Evolutionary conservation across 2,797 vertebrate species (phyloP), one percentile per base, ranked within the genome.

Genomic region (Microctenopoma stevenorrisi): DNA sequence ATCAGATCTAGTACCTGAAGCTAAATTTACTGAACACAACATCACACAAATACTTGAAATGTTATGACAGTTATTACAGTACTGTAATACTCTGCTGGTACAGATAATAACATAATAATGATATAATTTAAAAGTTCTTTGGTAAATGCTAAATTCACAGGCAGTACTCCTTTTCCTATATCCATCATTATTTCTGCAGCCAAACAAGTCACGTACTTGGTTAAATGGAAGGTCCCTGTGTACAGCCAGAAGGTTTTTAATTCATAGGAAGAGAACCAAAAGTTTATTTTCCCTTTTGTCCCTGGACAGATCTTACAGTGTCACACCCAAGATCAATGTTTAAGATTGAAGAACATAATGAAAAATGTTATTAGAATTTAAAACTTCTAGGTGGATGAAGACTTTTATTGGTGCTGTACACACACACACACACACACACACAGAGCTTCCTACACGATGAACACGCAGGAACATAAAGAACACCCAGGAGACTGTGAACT

Each of bases 401-500:
- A 14, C 18, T 26, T 51, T 72, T 52, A 22, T 10, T n/a, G 16
- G 40, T 7, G 26, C 28, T n/a, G 3, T 42, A 40, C 50, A 37
- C 42, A 13, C 14, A n/a, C 50, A 53, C 22, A 43, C 51, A 61
- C 8, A 35, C 46, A 25, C 28, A 65, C 44, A 56, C 30, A 66
- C 51, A 30, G 5, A 54, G 57, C 43, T 60, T 33, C 40, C 26
- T 60, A 26, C 35, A 54, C 47, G 57, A n/a, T 44, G 26, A 74
- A 72, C 76, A 79, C 73, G 65, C 54, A 72, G 63, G 33, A 74
- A 71, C 77, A 86, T 69, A 30, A 77, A 72, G 66, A 59, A 51
- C 16, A 8, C 81, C 67, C 84, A 69, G 49, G 85, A 81, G 88
- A 81, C 48, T 13, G 22, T 56, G 78, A 72, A 68, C 66, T 57